Evolutionary conservation across 2,888 invertebrate species (phyloP).

Genomic region (Drosophila putrida): DNA sequence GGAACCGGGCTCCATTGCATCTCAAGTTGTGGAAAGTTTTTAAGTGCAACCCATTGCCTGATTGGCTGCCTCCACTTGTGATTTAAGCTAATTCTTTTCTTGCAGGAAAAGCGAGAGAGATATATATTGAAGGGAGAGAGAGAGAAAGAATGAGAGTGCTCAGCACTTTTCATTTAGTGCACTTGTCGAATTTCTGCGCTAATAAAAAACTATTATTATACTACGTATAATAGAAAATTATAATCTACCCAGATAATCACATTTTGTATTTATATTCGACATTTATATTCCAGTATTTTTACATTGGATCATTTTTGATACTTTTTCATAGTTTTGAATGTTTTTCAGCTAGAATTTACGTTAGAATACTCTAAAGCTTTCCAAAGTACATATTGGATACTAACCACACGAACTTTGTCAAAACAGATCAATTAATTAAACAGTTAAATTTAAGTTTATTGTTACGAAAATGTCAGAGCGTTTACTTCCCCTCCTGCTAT

Average conservation of each 20-base stretch:
- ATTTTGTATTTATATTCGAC: background rate
- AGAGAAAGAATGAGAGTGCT: background rate
- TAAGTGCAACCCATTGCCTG: conserved; percentile 71
- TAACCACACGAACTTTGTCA: too few species aligned
- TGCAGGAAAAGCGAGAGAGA: conserved; percentile 4
- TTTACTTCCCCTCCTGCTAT: too few species aligned
- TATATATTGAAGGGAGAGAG: too few species aligned
- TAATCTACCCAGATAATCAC: background rate
- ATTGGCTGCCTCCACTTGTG: conserved; percentile 65
- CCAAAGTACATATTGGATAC: too few species aligned
- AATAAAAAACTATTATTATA: background rate
- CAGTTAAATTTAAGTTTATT: too few species aligned
- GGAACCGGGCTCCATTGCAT: conserved; percentile 44
- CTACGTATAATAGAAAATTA: background rate
- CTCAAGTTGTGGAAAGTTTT: conserved; percentile 68
- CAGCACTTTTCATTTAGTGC: conserved; percentile 22
- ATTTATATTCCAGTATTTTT: too few species aligned
- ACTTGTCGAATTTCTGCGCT: background rate
- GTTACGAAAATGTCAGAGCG: too few species aligned
- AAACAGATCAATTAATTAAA: too few species aligned
- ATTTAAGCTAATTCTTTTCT: conserved; percentile 72
- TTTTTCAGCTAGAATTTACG: background rate
- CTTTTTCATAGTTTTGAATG: background rate
- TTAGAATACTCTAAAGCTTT: too few species aligned
- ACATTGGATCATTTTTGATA: too few species aligned